Evolutionary conservation across 2,888 invertebrate species (phyloP).

Genomic region (Mimas tiliae): DNA sequence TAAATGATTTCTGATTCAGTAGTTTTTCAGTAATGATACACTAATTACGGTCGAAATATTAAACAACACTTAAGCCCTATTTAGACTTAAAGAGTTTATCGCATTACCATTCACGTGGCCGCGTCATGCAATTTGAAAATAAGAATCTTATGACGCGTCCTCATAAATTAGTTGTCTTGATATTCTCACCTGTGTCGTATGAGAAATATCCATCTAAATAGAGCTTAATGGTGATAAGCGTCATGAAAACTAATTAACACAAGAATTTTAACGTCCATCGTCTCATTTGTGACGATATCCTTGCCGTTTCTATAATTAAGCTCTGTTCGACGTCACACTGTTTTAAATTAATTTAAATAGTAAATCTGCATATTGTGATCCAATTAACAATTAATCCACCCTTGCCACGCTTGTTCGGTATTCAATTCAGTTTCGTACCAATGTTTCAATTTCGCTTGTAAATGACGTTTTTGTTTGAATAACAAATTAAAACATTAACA

Average conservation of each 20-base stretch:
- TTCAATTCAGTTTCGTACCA: constrained; percentile 65
- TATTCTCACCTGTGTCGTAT: no score
- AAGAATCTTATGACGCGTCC: no score
- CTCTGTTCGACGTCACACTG: constrained; percentile 51
- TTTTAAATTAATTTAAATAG: constrained; percentile 65
- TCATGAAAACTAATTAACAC: not conserved
- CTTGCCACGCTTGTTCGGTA: constrained; percentile 58
- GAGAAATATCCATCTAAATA: no score
- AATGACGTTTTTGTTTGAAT: constrained; percentile 68
- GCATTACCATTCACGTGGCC: no score
- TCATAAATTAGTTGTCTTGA: no score
- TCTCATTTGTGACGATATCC: constrained; percentile 42
- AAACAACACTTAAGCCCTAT: no score
- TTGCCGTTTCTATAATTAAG: constrained; percentile 54
- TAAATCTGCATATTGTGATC: constrained; percentile 67
- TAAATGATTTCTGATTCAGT: no score
- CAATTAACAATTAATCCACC: constrained; percentile 77
- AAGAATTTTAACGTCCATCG: constrained; percentile 31
- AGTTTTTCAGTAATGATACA: no score
- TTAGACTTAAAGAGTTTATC: no score
- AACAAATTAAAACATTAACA: constrained; percentile 65
- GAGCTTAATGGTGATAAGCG: not conserved
- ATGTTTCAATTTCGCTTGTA: constrained; percentile 66
- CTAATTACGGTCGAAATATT: not conserved
- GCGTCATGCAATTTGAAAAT: no score